Conservation (phyloP, 2,797 vertebrate genomes). For the Pogoniulus pusillus region DNA sequence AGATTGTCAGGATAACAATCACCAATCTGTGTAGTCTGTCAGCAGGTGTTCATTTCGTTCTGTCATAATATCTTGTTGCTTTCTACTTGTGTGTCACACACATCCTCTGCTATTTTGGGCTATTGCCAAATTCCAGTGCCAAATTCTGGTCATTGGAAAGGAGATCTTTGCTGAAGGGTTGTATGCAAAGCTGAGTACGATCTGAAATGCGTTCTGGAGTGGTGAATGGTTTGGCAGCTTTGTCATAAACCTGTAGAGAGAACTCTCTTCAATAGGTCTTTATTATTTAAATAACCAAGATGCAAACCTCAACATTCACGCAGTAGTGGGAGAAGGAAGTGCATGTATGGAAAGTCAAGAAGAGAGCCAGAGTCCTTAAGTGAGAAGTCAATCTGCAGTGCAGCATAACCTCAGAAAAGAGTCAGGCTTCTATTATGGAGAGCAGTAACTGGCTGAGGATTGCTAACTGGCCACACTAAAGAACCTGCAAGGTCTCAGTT, state of each 20-base stretch:
- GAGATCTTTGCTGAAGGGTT: slow-evolving; percentile 30
- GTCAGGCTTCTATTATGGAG: not conserved
- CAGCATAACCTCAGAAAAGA: not conserved
- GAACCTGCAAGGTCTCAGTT: not conserved
- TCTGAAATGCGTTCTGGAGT: slow-evolving; percentile 1
- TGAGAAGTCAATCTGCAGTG: not conserved
- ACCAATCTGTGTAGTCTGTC: slow-evolving; percentile 30
- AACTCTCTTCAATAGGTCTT: not conserved
- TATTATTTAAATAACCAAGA: slow-evolving; percentile 18
- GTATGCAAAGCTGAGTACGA: slow-evolving; percentile 13
- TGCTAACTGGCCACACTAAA: not conserved
- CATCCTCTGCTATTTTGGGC: slow-evolving; percentile 59
- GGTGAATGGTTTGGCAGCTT: slow-evolving; percentile 43
- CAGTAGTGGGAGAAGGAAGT: not conserved
- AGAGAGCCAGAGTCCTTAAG: not conserved
- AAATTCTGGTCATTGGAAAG: slow-evolving; percentile 49
- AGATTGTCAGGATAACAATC: slow-evolving; percentile 14
- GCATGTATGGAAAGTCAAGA: not conserved
- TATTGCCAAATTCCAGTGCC: slow-evolving; percentile 45
- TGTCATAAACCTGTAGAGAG: not conserved
- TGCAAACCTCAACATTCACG: not conserved
- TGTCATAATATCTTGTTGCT: slow-evolving; percentile 50
- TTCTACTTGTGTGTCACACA: slow-evolving; percentile 39
- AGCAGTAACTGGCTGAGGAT: not conserved
- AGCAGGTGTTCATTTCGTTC: slow-evolving; percentile 64